Base-by-base conservation (phyloP, 2,113 vertebrate genomes). In the Salminus brasiliensis region DNA sequence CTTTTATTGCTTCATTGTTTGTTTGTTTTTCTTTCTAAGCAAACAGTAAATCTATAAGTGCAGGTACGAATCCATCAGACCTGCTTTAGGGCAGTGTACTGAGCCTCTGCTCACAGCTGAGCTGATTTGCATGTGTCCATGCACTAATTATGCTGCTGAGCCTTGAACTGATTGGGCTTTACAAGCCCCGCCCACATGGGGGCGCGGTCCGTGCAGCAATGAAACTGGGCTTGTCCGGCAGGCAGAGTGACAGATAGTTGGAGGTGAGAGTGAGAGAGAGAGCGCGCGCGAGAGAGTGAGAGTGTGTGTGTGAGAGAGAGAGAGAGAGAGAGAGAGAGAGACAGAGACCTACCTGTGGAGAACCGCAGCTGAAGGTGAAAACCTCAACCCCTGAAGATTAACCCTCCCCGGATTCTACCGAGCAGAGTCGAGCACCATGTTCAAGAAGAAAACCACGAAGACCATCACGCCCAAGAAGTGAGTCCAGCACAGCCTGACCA, bases 371-470 rank as follows among this genome's bases (percentile, higher is more conserved):
- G 30, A 21, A 25, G 8, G 69, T 23, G 43, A 41, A 30, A n/a
- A n/a, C n/a, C 1, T 36, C 1, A 1, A 36, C 1, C 21, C 11
- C 21, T 30, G 4, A 62, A 47, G 34, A 53, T 27, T 9, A 30
- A 9, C n/a, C 34, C 9, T 21, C 27, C n/a, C n/a, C 76, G 77
- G 69, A 66, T 55, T 72, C 27, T 41, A 47, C 29, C 16, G 0
- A 30, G 82, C 78, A 78, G 81, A n/a, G 49, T 63, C 41, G 27
- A 53, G 57, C 25, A 59, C 12, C 60, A 92, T 92, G 91, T 88
- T 91, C n/a, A 90, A 80, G 75, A 92, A 55, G 23, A 92, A 86
- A 72, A 84, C 7, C 0, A 0, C 49, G 25, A 92, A 89, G 74
- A 63, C 25, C 0, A 87, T 91, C 27, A 88, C 85, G 52, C 81